Evolutionary conservation across 1,140 invertebrate species (phyloP), one percentile per base, ranked within the genome.

Genomic region (Drosophila nikananu): DNA sequence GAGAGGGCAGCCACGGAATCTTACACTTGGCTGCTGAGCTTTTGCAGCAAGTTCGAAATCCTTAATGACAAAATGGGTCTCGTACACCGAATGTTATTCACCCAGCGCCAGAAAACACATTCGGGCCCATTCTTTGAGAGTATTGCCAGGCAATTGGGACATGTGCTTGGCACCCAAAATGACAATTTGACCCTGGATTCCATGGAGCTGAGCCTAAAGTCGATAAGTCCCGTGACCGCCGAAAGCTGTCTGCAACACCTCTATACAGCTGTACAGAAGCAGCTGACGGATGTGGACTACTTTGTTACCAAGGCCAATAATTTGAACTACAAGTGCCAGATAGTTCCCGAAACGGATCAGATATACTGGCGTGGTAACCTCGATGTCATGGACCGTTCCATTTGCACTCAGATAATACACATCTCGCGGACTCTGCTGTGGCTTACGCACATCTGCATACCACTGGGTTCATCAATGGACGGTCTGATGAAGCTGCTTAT

Each of bases 251-350:
- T 92, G 44, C 76, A 78, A n/a, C 62, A 93, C 58, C 61, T 93
- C 5, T 92, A 77, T 48, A 60, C 64, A 17, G 75, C 80, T 0
- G 19, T 93, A 23, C 86, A 83, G 9, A 91, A 92, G 61, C 92
- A 93, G 61, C 66, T 93, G 25, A 74, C 84, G 25, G 78, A 92
- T 74, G 89, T 92, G 8, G 91, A 92, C 2, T 93, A 93, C 39
- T 93, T 93, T 46, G 75, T 92, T 3, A 52, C 64, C 5, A 93
- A 93, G 42, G 91, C 89, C 1, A 93, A 93, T 27, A 92, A 91
- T 59, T 62, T 84, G 10, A 80, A 61, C 37, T 92, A 81, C 51
- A 92, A 92, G 57, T 82, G 79, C 49, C 87, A 90, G 30, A 81
- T 92, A 48, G 75, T 92, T 25, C 41, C 90, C 4, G 92, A 92